A percentile compares a stretch with the other conserved stretches of the same genome.
phyloP scores from a whole-genome alignment of 2,113 vertebrate species.

The Centropus unirufus region DNA sequence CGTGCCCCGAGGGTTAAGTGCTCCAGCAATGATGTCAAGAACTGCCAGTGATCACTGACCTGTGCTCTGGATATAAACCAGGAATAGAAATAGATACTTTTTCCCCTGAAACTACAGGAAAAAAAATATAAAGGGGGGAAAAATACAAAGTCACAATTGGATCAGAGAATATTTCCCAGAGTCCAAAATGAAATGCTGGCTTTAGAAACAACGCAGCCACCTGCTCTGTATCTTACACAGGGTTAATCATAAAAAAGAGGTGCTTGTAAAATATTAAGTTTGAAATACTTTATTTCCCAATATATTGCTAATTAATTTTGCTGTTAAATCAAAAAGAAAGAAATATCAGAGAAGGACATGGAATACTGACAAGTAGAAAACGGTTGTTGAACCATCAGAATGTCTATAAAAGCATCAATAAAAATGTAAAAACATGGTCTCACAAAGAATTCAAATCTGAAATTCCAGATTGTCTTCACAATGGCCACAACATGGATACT shows the following conservation, averaged over 20 bases:
- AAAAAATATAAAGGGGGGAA: constrained; percentile 19
- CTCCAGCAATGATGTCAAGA: not conserved
- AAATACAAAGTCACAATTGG: constrained; percentile 39
- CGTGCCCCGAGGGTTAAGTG: not conserved
- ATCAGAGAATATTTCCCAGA: not conserved
- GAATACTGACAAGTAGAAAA: constrained; percentile 43
- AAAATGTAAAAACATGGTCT: constrained; percentile 13
- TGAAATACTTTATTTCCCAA: constrained; percentile 61
- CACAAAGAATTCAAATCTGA: constrained; percentile 13
- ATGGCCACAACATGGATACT: not conserved
- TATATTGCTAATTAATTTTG: constrained; percentile 44
- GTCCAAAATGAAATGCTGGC: not conserved
- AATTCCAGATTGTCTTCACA: constrained; percentile 11
- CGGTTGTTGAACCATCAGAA: not conserved
- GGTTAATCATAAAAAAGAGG: constrained; percentile 5
- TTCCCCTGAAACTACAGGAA: not conserved
- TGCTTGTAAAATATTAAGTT: constrained; percentile 36
- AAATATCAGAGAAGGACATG: constrained; percentile 22
- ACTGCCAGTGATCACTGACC: not conserved
- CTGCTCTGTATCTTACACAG: not conserved
- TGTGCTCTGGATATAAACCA: not conserved
- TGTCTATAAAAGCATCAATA: constrained; percentile 41
- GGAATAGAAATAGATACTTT: not conserved
- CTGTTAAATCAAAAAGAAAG: constrained; percentile 43
- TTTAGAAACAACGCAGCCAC: constrained; percentile 6